phyloP scores from a whole-genome alignment of 2,797 vertebrate species.

The Chiroxiphia lanceolata region DNA sequence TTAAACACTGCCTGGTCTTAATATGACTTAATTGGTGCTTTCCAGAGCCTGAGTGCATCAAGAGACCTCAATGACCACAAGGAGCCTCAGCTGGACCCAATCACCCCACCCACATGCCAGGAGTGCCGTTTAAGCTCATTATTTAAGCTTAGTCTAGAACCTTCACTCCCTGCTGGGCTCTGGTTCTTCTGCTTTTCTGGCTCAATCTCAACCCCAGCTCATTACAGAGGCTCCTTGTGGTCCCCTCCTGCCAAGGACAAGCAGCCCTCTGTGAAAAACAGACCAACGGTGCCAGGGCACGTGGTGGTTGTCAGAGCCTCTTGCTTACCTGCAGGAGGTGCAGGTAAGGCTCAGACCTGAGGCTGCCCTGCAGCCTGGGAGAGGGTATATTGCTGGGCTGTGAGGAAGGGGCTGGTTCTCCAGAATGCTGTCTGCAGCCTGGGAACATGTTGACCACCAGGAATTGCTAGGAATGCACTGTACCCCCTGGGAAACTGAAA shows the following conservation, averaged over 20 bases:
- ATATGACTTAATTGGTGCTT: accelerated
- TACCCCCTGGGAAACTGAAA: neutral
- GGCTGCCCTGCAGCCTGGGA: neutral
- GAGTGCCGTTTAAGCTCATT: neutral
- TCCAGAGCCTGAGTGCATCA: neutral
- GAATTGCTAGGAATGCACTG: neutral
- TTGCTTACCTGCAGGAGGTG: neutral
- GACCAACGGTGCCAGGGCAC: neutral
- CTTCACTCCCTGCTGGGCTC: neutral
- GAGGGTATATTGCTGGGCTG: neutral
- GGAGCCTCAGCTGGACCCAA: neutral
- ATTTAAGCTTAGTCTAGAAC: neutral
- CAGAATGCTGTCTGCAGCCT: neutral
- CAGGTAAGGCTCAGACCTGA: neutral
- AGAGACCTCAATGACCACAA: neutral
- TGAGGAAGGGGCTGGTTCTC: neutral
- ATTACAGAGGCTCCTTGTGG: neutral
- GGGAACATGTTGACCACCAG: accelerated
- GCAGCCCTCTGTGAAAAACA: neutral
- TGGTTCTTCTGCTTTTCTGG: neutral
- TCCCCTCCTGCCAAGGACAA: neutral
- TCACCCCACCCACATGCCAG: neutral
- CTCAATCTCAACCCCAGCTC: accelerated
- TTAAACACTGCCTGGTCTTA: neutral
- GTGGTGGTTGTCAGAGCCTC: neutral